Base-by-base conservation (phyloP, 2,797 vertebrate species). In the Otolemur crassicaudatus region DNA sequence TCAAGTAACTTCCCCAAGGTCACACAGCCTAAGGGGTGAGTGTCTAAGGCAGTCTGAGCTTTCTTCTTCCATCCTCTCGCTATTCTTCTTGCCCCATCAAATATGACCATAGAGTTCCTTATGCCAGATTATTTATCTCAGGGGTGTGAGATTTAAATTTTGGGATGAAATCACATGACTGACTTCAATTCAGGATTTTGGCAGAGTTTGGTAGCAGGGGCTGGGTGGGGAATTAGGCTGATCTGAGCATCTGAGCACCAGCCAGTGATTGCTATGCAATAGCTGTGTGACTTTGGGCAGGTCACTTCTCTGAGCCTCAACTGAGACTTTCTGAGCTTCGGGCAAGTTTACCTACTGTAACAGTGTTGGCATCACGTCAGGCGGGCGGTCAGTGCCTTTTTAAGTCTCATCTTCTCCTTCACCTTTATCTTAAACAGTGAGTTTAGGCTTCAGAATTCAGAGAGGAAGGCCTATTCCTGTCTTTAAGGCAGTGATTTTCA, bases 241-340 rank as follows among this genome's bases (percentile, higher is more conserved):
- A 31, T 27, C 6, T 9, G 22, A 70, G 40, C 6, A 10, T 27
- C 6, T 9, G 22, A 75, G 40, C 6, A 8, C 8, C 56, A 4
- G 43, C 46, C 27, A 1, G 0, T 58, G 53, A 89, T 34, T 70
- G 31, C 46, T 8, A 3, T 12, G n/a, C 29, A 29, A 16, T n/a
- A 75, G 75, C 89, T 91, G 53, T 89, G 46, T 76, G 46, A 53
- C 89, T 37, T 77, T 34, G 1, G 34, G 34, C 13, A 40, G 61
- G 34, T 76, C 56, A 56, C 90, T 43, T 91, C 65, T 97, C 85
- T 53, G 88, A n/a, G 87, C 40, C 75, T 72, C 29, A 40, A 9
- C 4, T 34, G 61, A 37, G 40, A 65, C 89, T 86, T 82, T 34
- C 31, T 34, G 70, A 89, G 16, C 14, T 31, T 9, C 6, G 1